Evolutionary conservation across 2,113 vertebrate species (phyloP).

Genomic region (Apteryx mantelli): DNA sequence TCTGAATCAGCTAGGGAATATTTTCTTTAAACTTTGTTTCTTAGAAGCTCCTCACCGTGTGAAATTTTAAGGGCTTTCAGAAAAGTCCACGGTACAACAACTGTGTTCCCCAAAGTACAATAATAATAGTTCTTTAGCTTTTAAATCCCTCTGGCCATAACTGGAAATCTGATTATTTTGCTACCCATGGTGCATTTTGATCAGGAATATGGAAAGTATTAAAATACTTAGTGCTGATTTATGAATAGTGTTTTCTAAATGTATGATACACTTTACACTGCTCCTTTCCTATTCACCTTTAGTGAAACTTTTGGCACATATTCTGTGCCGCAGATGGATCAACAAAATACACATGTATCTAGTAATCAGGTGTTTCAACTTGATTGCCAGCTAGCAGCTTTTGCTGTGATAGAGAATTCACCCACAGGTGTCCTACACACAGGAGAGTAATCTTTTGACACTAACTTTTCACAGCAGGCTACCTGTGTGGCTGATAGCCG

Average conservation of each 20-base stretch:
- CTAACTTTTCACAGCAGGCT: constrained; percentile 41
- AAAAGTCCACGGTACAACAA: not conserved
- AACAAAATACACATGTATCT: constrained; percentile 1
- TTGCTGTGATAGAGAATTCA: constrained; percentile 6
- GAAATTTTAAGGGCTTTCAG: not conserved
- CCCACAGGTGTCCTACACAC: constrained; percentile 21
- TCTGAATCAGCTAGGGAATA: not conserved
- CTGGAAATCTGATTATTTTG: not conserved
- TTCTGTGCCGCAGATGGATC: not conserved
- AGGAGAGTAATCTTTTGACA: constrained; percentile 45
- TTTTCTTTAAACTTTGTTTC: not conserved
- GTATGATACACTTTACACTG: not conserved
- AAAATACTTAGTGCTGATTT: not conserved
- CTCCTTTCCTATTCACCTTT: not conserved
- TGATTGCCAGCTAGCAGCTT: constrained; percentile 49
- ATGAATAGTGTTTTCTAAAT: not conserved
- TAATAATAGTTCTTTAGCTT: not conserved
- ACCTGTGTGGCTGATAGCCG: not conserved
- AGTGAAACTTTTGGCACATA: constrained; percentile 1
- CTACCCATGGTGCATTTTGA: not conserved
- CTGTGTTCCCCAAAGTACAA: not conserved
- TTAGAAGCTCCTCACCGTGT: not conserved
- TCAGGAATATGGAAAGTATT: not conserved
- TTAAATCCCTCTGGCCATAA: not conserved
- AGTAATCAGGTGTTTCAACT: constrained; percentile 44